A percentile compares a stretch with the other conserved stretches of the same genome.
Conservation (phyloP, 2,888 invertebrate genomes). For the Elysia crispata region DNA sequence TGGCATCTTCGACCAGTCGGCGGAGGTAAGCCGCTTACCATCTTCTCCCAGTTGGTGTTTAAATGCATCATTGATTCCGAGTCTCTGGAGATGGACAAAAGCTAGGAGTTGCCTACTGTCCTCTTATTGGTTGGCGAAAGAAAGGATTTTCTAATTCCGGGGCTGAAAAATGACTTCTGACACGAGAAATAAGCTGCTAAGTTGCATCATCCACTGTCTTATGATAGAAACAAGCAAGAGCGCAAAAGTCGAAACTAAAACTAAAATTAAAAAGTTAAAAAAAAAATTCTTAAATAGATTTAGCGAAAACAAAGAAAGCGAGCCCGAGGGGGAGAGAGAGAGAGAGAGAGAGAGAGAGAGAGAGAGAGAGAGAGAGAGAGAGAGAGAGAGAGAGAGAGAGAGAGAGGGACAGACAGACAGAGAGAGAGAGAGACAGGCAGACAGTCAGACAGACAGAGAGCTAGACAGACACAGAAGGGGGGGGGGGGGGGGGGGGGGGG, state of each 20-base stretch:
- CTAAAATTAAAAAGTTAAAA: too few species aligned
- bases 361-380: constrained; percentile 26
- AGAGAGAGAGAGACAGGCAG: neutral
- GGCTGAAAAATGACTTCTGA: neutral
- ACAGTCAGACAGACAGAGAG: too few species aligned
- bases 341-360: constrained; percentile 1
- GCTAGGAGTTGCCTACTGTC: neutral
- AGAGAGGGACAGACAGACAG: neutral
- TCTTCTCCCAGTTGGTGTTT: too few species aligned
- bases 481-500: neutral
- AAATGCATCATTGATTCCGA: too few species aligned
- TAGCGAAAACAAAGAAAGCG: neutral
- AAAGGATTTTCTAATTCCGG: neutral
- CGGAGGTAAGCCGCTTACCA: too few species aligned
- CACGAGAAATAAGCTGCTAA: too few species aligned
- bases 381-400: neutral
- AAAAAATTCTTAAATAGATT: too few species aligned
- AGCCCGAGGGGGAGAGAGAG: neutral
- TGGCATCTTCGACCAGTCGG: neutral
- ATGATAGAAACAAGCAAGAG: too few species aligned
- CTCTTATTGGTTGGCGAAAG: neutral
- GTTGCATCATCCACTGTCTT: too few species aligned
- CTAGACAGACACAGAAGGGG: too few species aligned
- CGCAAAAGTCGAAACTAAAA: too few species aligned
- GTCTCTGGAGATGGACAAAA: neutral